Conservation (phyloP, 2,113 vertebrate species). For the Maccullochella peelii region DNA sequence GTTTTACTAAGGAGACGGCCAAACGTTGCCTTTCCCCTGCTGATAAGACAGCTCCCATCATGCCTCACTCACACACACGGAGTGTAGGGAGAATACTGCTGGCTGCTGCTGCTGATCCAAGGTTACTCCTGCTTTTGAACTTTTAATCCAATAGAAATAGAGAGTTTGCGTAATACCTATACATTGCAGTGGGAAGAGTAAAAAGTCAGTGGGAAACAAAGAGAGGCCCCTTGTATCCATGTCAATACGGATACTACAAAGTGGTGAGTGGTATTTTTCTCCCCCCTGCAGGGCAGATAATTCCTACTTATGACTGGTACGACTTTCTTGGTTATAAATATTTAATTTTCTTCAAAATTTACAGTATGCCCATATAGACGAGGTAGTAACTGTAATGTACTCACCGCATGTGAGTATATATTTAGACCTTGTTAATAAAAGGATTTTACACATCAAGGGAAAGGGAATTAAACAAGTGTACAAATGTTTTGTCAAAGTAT, state of each 20-base stretch:
- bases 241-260: conserved; percentile 20
- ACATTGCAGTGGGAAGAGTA: conserved; percentile 21
- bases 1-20: conserved; percentile 69
- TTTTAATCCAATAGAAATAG: conserved; percentile 62
- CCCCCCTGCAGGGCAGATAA: not conserved
- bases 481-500: too few species aligned
- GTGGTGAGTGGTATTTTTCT: conserved; percentile 42
- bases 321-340: not conserved
- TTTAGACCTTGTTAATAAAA: not conserved
- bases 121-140: conserved; percentile 64
- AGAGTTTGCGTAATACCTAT: conserved; percentile 51
- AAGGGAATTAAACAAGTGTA: conserved; percentile 19
- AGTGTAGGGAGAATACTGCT: conserved; percentile 72
- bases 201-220: conserved; percentile 40
- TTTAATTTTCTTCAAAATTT: conserved; percentile 6
- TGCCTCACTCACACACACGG: conserved; percentile 69
- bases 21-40: conserved; percentile 67
- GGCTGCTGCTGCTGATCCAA: conserved; percentile 65
- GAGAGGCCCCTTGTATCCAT: conserved; percentile 24
- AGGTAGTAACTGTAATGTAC: not conserved
- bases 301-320: not conserved
- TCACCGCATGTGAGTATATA: not conserved
- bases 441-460: too few species aligned
- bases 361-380: not conserved
- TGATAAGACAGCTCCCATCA: conserved; percentile 77